Base-by-base conservation (phyloP, 2,888 invertebrate genomes). In the Pelosia muscerda region DNA sequence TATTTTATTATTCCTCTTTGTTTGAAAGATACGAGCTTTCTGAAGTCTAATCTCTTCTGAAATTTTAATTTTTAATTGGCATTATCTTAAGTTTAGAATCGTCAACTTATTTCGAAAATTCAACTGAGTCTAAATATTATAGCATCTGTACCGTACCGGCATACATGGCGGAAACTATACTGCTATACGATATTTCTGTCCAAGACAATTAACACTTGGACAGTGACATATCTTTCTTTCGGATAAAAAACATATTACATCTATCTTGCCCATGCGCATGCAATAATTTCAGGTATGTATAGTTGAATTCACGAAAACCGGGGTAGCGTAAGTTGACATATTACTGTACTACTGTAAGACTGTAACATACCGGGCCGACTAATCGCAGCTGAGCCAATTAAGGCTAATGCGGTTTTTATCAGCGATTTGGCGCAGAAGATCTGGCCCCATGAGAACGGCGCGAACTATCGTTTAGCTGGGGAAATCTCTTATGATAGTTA, bases 391-490 rank as follows among this genome's bases (percentile, higher is more conserved):
- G 61, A 66, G 65, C 76, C 83, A 82, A 85, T 86, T 86, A 84
- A 68, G 75, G 78, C 73, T 86, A 86, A 86, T 85, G 85, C 77
- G 84, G 83, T 84, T 86, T 86, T 86, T 86, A 85, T 83, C 80
- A 81, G 80, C 75, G 76, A 73, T 74, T 79, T 67, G 68, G 71
- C 62, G 70, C 72, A 70, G 73, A 72, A 74, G 74, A 73, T 79
- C 71, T 31, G 56, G 53, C 66, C 81, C 67, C 78, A 53, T 58
- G 78, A 64, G 81, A 65, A 63, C 61, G 56, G 61, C 68, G 49
- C 68, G 68, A 73, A 72, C 76, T 74, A 76, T 73, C 61, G 65
- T 72, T 66, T 58, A 64, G 28, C 63, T 68, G 68, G 69, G 69
- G 72, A 75, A 81, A 80, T 81, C 74, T 77, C 72, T 69, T 60